phyloP scores from a whole-genome alignment of 1,140 invertebrate species.

The Orchestia grillus region DNA sequence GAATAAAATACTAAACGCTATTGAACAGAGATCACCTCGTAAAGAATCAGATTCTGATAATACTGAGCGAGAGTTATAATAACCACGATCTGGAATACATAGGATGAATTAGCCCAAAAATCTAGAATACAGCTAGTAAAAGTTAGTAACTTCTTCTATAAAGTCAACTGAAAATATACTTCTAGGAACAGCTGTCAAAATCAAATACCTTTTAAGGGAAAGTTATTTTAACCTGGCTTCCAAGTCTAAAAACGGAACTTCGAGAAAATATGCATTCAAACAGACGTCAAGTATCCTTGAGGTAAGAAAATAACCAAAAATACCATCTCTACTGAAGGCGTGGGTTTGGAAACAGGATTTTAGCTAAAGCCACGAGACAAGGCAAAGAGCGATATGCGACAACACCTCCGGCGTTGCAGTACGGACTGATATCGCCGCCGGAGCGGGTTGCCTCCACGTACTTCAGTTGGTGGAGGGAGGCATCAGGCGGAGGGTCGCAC shows the following conservation, averaged over 20 bases:
- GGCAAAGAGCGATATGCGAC: not conserved
- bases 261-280: not conserved
- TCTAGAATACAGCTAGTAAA: not conserved
- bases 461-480: not conserved
- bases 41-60: not conserved
- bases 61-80: not conserved
- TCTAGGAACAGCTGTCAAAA: not conserved
- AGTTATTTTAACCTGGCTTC: too few relatives aligned
- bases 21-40: not conserved
- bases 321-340: not conserved
- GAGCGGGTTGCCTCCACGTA: not conserved
- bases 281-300: not conserved
- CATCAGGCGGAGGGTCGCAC: not conserved
- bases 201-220: not conserved
- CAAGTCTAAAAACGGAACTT: too few relatives aligned
- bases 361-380: not conserved
- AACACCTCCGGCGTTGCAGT: conserved; percentile 20
- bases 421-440: conserved; percentile 3
- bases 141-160: not conserved
- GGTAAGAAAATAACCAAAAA: not conserved
- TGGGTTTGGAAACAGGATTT: conserved; percentile 18
- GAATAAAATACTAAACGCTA: not conserved
- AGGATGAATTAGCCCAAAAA: not conserved
- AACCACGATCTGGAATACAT: not conserved
- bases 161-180: not conserved